Evolutionary conservation across 1,140 invertebrate species (phyloP), one percentile per base, ranked within the genome.

Genomic region (Macrobrachium rosenbergii): DNA sequence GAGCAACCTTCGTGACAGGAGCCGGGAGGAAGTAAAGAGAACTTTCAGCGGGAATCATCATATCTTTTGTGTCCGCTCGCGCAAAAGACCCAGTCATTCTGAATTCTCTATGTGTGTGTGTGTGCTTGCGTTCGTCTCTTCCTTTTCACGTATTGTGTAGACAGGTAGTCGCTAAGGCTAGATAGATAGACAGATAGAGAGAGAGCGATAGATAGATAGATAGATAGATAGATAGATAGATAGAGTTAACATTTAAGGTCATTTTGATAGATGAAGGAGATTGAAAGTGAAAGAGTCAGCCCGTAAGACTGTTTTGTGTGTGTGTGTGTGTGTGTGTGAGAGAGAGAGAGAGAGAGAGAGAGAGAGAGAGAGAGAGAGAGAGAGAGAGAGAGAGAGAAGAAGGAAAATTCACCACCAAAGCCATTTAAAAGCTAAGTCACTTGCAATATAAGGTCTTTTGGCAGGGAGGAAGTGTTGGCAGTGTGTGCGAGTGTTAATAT

Each of bases 401-500:
- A 14, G 45, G 6, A 17, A 77, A 17, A 52, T 12, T 8, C 7
- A 52, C 12, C 52, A 52, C 52, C 52, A 52, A 52, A 52, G 7
- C 52, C 7, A 52, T 52, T 52, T 52, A 52, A 10, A 52, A 52
- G 52, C 12, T 10, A 52, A 52, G 8, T 52, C 52, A 12, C 52
- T 12, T 10, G 8, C 52, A 52, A 52, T 52, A 52, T 37, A 52
- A 52, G 52, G 52, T 52, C 52, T 8, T 52, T 52, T 12, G 52
- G 52, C 7, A 2, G 52, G 52, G 12, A 52, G 52, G 67, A 72
- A 72, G 67, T 72, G 67, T n/a, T 72, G 21, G 52, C 52, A 52
- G 52, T 72, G 78, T 64, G 77, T 21, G 28, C 45, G 78, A 81
- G 78, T 81, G 78, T 81, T 81, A 81, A 81, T 62, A 81, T 81